phyloP scores from a whole-genome alignment of 1,140 invertebrate species.

The Bombus ignitus region DNA sequence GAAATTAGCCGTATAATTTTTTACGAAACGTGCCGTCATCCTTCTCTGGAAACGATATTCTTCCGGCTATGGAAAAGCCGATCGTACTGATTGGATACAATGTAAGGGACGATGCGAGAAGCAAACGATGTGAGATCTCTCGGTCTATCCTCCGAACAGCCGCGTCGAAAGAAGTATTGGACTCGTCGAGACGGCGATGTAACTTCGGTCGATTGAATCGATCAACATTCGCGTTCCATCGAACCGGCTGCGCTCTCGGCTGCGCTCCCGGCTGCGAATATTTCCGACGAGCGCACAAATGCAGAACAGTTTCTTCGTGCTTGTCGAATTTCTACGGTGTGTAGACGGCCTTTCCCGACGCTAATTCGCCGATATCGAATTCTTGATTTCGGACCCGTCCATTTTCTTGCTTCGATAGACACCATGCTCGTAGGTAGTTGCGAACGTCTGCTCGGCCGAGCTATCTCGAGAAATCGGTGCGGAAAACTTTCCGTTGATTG shows the following conservation, averaged over 20 bases:
- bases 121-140: conserved; percentile 11
- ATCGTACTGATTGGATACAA: conserved; percentile 25
- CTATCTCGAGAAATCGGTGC: too few species aligned
- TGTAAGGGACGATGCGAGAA: not conserved
- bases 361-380: conserved; percentile 43
- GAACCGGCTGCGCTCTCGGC: conserved; percentile 9
- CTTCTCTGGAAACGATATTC: not conserved
- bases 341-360: conserved; percentile 5
- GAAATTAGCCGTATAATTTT: not conserved
- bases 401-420: not conserved
- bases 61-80: conserved; percentile 28
- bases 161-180: conserved; percentile 49
- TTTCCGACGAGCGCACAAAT: conserved; percentile 30
- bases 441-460: too few species aligned
- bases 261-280: conserved; percentile 26
- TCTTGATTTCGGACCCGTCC: conserved; percentile 30
- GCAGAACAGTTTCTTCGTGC: conserved; percentile 26
- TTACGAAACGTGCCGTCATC: not conserved
- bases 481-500: not conserved
- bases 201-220: conserved; percentile 58
- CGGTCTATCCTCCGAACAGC: not conserved
- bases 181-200: conserved; percentile 37
- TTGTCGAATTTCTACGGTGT: not conserved
- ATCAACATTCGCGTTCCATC: conserved; percentile 65
- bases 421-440: not conserved